Percentiles rank a stretch among this genome's conserved stretches.
Evolutionary conservation across 2,113 vertebrate genomes (phyloP).

Genomic region (Pungitius pungitius): DNA sequence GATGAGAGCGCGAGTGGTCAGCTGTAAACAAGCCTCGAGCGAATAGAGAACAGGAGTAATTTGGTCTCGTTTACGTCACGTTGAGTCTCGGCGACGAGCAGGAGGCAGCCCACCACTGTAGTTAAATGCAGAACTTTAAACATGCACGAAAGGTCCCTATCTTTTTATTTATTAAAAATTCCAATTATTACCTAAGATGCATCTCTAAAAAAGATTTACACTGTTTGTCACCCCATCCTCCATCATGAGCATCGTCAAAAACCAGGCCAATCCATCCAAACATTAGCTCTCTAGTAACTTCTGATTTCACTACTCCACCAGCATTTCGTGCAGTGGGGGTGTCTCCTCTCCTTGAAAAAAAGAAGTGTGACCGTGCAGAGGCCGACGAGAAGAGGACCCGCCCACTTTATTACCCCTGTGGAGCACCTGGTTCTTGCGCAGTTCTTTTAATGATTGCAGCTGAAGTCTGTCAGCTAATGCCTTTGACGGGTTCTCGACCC

Average conservation of each 20-base stretch:
- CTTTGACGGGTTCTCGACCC: background rate
- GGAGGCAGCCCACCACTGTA: background rate
- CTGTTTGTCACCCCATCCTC: conserved; percentile 9
- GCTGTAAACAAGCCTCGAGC: conserved; percentile 19
- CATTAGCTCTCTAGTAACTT: background rate
- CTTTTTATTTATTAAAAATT: no score
- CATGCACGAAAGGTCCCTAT: background rate
- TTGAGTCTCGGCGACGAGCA: conserved; percentile 29
- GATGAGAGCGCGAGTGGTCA: conserved; percentile 17
- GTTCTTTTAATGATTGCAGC: background rate
- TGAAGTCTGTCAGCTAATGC: background rate
- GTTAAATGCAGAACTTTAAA: background rate
- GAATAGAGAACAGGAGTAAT: conserved; percentile 25
- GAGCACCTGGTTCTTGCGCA: background rate
- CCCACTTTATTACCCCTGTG: background rate
- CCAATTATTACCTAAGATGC: background rate
- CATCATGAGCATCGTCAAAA: conserved; percentile 27
- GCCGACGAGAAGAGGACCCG: background rate
- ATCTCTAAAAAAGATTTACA: background rate
- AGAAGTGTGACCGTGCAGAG: background rate
- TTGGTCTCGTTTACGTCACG: conserved; percentile 36
- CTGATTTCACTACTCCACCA: background rate
- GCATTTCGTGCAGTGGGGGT: no score
- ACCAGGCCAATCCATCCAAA: background rate
- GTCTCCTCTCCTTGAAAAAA: no score